Evolutionary conservation across 30 jellyfish, hydroid and myxozoan genomes (phyloP).

Genomic region (Chrysaora quinquecirrha): DNA sequence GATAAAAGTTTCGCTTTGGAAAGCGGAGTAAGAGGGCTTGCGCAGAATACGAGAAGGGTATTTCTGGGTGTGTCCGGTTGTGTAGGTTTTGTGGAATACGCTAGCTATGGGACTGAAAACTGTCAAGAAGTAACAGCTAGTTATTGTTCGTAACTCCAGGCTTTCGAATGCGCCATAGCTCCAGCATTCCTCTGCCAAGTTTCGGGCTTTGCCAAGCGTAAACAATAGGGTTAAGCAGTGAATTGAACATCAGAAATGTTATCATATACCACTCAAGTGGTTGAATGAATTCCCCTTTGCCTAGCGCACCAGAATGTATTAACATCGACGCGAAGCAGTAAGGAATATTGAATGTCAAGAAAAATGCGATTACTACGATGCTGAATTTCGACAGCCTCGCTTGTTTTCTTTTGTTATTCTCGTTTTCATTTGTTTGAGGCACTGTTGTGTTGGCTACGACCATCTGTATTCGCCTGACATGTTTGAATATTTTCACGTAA

Average conservation of each 20-base stretch:
- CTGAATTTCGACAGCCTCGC: conserved; percentile 52
- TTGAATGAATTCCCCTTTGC: neutral
- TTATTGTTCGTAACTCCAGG: no score
- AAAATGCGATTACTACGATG: conserved; percentile 23
- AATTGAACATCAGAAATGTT: conserved; percentile 30
- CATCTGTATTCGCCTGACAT: conserved; percentile 32
- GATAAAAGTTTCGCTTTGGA: no score
- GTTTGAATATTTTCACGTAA: conserved; percentile 38
- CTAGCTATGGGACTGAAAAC: no score
- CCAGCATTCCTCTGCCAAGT: conserved; percentile 44
- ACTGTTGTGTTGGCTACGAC: conserved; percentile 8
- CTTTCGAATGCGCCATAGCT: conserved; percentile 31
- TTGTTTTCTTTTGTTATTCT: conserved; percentile 24
- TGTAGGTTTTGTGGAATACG: no score
- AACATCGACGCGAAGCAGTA: conserved; percentile 25
- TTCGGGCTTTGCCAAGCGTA: conserved; percentile 70
- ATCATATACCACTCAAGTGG: conserved; percentile 21
- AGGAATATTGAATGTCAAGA: conserved; percentile 34
- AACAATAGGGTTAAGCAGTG: conserved; percentile 48
- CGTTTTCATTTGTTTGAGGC: conserved; percentile 18
- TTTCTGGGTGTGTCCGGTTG: no score
- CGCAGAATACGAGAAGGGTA: no score
- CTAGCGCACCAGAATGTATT: conserved; percentile 8
- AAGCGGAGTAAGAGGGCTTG: no score
- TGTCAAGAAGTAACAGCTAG: no score